Percentiles rank a stretch among this genome's conserved stretches.
phyloP scores from a whole-genome alignment of 2,888 invertebrate genomes.

The Rotaria magnacalcarata region DNA sequence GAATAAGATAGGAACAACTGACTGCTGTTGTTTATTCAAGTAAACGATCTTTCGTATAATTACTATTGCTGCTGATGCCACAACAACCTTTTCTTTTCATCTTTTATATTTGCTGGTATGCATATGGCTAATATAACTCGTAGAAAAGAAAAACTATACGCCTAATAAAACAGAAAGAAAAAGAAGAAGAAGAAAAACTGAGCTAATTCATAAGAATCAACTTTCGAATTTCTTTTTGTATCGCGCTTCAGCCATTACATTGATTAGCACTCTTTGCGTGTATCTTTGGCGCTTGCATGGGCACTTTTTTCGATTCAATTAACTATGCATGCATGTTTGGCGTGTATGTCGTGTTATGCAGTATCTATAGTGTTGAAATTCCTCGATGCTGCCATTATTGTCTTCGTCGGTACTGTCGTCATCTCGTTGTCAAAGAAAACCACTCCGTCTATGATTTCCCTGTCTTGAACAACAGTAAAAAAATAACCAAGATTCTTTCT shows the following conservation, averaged over 20 bases:
- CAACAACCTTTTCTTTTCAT: constrained; percentile 12
- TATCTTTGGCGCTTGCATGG: neutral
- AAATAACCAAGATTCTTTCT: neutral
- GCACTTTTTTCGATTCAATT: neutral
- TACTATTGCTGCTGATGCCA: constrained; percentile 3
- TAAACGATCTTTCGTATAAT: constrained; percentile 9
- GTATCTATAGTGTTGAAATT: no score
- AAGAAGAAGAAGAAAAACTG: neutral
- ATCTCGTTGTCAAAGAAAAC: no score
- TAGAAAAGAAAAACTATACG: neutral
- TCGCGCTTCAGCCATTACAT: neutral
- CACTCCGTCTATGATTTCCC: neutral
- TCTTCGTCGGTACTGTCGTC: no score
- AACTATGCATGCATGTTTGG: neutral
- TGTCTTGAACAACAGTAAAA: no score
- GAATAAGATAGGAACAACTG: neutral
- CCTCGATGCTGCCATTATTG: no score
- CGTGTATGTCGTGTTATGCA: no score
- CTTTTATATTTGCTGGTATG: neutral
- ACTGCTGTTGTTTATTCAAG: neutral
- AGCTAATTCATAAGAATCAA: neutral
- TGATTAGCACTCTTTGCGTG: no score
- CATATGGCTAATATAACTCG: neutral
- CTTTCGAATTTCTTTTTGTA: neutral
- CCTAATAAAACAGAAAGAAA: neutral